phyloP scores from a whole-genome alignment of 1,140 invertebrate genomes.

The Galleria mellonella region DNA sequence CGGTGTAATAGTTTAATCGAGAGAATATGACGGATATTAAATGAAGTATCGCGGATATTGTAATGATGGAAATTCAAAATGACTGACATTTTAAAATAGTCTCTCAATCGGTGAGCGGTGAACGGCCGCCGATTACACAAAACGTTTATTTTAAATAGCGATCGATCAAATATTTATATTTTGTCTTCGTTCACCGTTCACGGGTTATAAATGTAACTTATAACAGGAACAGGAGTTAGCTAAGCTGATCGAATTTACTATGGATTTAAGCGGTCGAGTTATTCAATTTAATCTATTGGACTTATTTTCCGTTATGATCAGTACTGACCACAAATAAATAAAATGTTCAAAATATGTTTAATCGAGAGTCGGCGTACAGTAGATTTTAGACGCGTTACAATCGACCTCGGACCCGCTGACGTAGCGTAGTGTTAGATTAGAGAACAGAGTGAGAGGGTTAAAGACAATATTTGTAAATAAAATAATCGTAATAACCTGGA shows the following conservation, averaged over 20 bases:
- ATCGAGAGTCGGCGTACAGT: slow-evolving; percentile 53
- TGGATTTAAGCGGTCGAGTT: slow-evolving; percentile 64
- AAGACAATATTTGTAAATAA: slow-evolving; percentile 76
- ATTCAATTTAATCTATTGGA: slow-evolving; percentile 47
- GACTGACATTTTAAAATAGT: slow-evolving; percentile 56
- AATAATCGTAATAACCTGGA: slow-evolving; percentile 65
- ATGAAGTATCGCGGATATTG: slow-evolving; percentile 10
- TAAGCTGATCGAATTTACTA: slow-evolving; percentile 73
- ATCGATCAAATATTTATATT: slow-evolving; percentile 16
- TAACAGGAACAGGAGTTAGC: slow-evolving; percentile 39
- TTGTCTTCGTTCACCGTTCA: slow-evolving; percentile 43
- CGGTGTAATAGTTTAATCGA: slow-evolving; percentile 21
- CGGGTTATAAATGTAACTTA: slow-evolving; percentile 26
- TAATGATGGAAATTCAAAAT: slow-evolving; percentile 23
- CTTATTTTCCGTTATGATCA: slow-evolving; percentile 49
- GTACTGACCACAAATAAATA: slow-evolving; percentile 31
- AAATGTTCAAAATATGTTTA: slow-evolving; percentile 46
- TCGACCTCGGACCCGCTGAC: slow-evolving; percentile 61
- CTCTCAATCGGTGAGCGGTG: slow-evolving; percentile 43
- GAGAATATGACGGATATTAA: slow-evolving; percentile 7
- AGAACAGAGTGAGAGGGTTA: slow-evolving; percentile 74
- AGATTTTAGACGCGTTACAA: slow-evolving; percentile 60
- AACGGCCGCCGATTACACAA: slow-evolving; percentile 19
- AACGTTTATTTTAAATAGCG: slow-evolving; percentile 22
- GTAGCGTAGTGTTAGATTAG: slow-evolving; percentile 69